Conservation (phyloP, 2,797 vertebrate species). For the Peromyscus eremicus region DNA sequence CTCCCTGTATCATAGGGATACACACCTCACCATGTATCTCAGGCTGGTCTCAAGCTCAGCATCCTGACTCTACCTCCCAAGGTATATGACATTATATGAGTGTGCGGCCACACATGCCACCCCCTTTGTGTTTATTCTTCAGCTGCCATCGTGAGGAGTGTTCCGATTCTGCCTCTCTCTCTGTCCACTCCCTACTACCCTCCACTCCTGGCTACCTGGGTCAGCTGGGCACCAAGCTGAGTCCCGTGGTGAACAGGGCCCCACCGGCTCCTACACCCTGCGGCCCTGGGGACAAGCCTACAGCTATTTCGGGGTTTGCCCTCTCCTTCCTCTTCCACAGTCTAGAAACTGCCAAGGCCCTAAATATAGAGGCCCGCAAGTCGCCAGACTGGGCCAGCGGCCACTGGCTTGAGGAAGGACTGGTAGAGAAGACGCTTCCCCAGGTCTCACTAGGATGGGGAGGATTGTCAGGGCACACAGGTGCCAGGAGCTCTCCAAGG, state of each 20-base stretch:
- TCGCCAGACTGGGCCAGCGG: conserved; percentile 45
- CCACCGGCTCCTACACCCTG: conserved; percentile 46
- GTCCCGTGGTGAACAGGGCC: conserved; percentile 49
- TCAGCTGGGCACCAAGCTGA: conserved; percentile 26
- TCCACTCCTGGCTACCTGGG: not conserved
- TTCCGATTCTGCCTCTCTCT: not conserved
- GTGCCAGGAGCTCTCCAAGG: not conserved
- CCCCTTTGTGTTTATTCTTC: not conserved
- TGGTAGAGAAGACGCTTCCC: not conserved
- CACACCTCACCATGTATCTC: not conserved
- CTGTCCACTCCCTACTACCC: not conserved
- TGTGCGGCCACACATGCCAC: not conserved
- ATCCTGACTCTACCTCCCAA: not conserved
- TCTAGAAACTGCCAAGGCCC: conserved; percentile 76
- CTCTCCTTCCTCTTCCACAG: conserved; percentile 63
- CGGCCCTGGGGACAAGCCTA: conserved; percentile 63
- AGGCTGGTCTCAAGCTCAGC: not conserved
- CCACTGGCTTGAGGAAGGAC: conserved; percentile 11
- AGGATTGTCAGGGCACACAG: not conserved
- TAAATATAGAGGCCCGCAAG: conserved; percentile 81
- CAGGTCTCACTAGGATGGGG: not conserved
- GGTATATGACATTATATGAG: not conserved
- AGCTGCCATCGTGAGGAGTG: not conserved
- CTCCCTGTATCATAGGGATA: not conserved
- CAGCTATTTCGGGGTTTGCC: conserved; percentile 80